Evolutionary conservation across 1,140 invertebrate genomes (phyloP).

Genomic region (Andrena cerasifolii): DNA sequence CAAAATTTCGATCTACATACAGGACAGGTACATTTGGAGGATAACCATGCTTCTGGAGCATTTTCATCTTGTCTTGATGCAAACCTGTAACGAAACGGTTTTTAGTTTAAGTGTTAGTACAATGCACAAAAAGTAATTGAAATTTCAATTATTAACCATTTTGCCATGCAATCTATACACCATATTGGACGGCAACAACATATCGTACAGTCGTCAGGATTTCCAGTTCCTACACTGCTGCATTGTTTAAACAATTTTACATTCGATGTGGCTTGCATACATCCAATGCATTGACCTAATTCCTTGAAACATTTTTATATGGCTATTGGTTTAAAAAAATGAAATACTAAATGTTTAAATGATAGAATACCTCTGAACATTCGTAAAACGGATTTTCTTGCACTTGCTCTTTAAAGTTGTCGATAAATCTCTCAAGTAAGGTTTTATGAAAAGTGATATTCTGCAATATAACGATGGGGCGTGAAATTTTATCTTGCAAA

Average conservation of each 20-base stretch:
- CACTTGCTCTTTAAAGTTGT: constrained; percentile 91
- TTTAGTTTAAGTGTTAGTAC: constrained; percentile 26
- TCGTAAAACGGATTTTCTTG: constrained; percentile 87
- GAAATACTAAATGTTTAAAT: constrained; percentile 23
- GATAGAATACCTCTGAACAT: constrained; percentile 84
- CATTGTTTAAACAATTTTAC: constrained; percentile 92
- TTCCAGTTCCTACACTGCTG: constrained; percentile 77
- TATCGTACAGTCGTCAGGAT: constrained; percentile 81
- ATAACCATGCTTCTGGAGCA: constrained; percentile 90
- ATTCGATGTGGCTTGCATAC: constrained; percentile 90
- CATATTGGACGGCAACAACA: constrained; percentile 93
- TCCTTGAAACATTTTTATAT: constrained; percentile 83
- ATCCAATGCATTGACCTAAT: constrained; percentile 92
- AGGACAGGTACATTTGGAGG: constrained; percentile 93
- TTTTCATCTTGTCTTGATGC: constrained; percentile 91
- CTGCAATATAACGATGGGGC: constrained; percentile 88
- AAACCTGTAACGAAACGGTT: constrained; percentile 82
- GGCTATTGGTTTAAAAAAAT: constrained; percentile 11
- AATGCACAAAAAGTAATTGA: constrained; percentile 7
- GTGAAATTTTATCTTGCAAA: constrained; percentile 89
- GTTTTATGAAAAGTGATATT: constrained; percentile 91
- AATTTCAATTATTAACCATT: constrained; percentile 85
- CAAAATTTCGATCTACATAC: constrained; percentile 94
- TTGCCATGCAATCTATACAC: constrained; percentile 93
- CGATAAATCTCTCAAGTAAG: constrained; percentile 91